Evolutionary conservation across 1,140 invertebrate genomes (phyloP), one percentile per base, ranked within the genome.

Genomic region (Hermetia illucens): DNA sequence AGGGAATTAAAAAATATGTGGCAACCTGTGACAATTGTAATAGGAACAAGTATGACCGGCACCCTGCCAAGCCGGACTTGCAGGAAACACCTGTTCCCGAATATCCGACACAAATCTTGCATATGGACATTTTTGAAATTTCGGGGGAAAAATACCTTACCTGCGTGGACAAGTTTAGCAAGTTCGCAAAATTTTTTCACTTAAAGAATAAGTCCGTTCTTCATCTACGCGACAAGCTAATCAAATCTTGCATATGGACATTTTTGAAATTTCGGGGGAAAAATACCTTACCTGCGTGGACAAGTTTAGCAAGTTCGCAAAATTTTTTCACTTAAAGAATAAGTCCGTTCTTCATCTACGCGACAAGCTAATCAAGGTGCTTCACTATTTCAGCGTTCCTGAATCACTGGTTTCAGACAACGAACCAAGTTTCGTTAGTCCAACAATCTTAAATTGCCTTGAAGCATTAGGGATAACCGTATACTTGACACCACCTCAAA

Each of bases 141-240:
- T 12, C 32, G 13, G 16, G 21, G 10, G 36, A 38, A 17, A 34
- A 42, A 33, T 42, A 25, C 27, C 18, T 42, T 1, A 25, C 19
- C 15, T 38, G 36, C 15, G 10, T 38, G 5, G 41, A 42, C 20
- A 42, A 42, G 21, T 42, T 38, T 34, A 39, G 37, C 3, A 43
- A 39, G 36, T 39, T 43, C 25, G 37, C n/a, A 8, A 39, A 43
- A 39, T 31, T 39, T 22, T 43, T 39, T 15, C 16, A 29, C 17
- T 16, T 43, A 3, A 39, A 35, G 24, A 22, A 34, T 35, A 19
- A 20, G 12, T 39, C 37, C 1, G 34, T 12, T 17, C 8, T 36
- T n/a, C 5, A 39, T 10, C 9, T 39, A 2, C 16, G 33, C 10
- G 38, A 39, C n/a, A 39, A 43, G 15, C 21, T 36, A 36, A 4